Evolutionary conservation across 2,113 vertebrate species (phyloP).

Genomic region (Struthidea cinerea): DNA sequence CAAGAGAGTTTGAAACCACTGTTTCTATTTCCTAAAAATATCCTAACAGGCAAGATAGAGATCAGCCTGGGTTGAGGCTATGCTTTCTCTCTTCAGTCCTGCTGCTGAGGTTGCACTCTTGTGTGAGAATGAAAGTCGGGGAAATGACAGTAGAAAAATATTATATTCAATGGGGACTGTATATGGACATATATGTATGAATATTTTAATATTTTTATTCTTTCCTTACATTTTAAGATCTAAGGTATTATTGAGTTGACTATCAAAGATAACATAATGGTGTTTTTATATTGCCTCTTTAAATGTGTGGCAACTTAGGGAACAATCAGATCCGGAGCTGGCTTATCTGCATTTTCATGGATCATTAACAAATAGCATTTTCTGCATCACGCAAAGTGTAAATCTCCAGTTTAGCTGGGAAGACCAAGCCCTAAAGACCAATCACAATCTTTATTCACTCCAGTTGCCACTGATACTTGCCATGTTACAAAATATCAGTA

Average conservation of each 20-base stretch:
- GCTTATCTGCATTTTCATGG: conserved; percentile 17
- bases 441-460: neutral
- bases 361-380: neutral
- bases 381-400: neutral
- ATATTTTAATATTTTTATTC: neutral
- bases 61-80: neutral
- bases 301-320: neutral
- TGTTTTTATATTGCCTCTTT: neutral
- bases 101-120: neutral
- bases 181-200: too few relatives aligned
- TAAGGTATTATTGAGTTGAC: neutral
- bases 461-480: neutral
- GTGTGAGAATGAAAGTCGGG: neutral
- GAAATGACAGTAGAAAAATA: neutral
- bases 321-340: neutral
- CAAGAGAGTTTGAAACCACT: neutral
- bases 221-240: neutral
- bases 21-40: neutral
- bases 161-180: neutral
- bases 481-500: neutral
- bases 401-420: neutral
- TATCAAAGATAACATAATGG: neutral
- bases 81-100: neutral
- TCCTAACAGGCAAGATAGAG: neutral
- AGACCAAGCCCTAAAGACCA: neutral